Evolutionary conservation across 2,888 invertebrate genomes (phyloP).

Genomic region (Cosmia pyralina): DNA sequence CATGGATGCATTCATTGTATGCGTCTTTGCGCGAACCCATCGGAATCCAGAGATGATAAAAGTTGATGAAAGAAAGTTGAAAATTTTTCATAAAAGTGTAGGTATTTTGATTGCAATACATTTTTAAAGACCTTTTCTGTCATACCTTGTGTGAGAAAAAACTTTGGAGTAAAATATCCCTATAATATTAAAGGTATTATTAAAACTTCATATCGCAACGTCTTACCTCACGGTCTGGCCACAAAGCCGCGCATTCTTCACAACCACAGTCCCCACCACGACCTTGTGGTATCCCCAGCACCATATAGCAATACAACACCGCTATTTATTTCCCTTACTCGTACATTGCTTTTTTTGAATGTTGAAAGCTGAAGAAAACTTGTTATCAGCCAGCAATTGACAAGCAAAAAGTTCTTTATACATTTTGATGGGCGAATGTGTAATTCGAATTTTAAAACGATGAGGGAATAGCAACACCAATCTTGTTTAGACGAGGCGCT

Average conservation of each 20-base stretch:
- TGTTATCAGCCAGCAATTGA: conserved; percentile 25
- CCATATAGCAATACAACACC: neutral
- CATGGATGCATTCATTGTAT: too few species aligned
- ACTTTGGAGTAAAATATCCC: neutral
- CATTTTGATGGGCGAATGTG: neutral
- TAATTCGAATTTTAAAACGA: conserved; percentile 13
- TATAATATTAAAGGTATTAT: neutral
- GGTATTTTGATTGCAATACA: too few species aligned
- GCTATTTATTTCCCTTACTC: neutral
- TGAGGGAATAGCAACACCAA: neutral
- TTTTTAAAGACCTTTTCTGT: too few species aligned
- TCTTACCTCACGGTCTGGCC: conserved; percentile 5
- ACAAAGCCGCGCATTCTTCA: conserved; percentile 38
- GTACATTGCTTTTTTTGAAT: conserved; percentile 32
- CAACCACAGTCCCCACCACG: conserved; percentile 39
- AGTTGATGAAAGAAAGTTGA: too few species aligned
- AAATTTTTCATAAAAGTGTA: too few species aligned
- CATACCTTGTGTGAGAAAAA: neutral
- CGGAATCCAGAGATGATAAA: too few species aligned
- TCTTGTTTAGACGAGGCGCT: neutral
- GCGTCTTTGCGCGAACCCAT: too few species aligned
- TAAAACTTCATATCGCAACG: neutral
- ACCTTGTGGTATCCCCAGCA: conserved; percentile 20
- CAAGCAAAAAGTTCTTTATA: neutral
- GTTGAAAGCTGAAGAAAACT: neutral